Percentiles rank a stretch among this genome's conserved stretches.
Evolutionary conservation across 2,113 vertebrate genomes (phyloP).

Genomic region (Caranx ignobilis): DNA sequence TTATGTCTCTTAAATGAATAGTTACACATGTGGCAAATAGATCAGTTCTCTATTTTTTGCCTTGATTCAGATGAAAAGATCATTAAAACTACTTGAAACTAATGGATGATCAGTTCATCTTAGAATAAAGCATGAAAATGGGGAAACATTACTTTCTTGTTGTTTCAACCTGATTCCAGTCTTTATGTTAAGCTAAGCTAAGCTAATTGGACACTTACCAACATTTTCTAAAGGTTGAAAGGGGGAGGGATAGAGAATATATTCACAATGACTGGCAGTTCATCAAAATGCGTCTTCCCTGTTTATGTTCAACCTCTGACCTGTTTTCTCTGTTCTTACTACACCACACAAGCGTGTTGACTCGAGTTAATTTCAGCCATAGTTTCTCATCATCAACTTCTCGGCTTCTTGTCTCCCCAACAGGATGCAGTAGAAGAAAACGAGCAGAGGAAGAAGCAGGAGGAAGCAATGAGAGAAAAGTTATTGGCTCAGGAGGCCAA

Average conservation of each 20-base stretch:
- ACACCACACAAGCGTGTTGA: conserved; percentile 3
- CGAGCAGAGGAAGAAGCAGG: conserved; percentile 93
- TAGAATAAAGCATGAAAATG: neutral
- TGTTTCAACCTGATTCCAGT: neutral
- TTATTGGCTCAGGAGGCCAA: conserved; percentile 96
- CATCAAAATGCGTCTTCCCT: conserved; percentile 25
- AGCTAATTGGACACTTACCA: no score
- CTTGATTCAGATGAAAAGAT: neutral
- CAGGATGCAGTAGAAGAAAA: conserved; percentile 95
- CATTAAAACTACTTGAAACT: neutral
- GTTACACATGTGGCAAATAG: neutral
- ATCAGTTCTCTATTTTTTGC: neutral
- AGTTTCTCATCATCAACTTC: conserved; percentile 24
- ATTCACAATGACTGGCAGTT: conserved; percentile 17
- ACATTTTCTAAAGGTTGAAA: neutral
- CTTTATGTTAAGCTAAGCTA: neutral
- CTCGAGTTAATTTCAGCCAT: conserved; percentile 32
- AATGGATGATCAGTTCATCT: neutral
- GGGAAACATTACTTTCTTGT: neutral
- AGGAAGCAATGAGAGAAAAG: conserved; percentile 94
- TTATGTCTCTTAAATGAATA: conserved; percentile 30
- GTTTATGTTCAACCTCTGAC: conserved; percentile 38
- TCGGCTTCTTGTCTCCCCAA: conserved; percentile 48
- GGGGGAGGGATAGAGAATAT: neutral
- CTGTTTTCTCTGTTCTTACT: conserved; percentile 23